phyloP scores from a whole-genome alignment of 2,113 vertebrate genomes.

The Steatornis caripensis region DNA sequence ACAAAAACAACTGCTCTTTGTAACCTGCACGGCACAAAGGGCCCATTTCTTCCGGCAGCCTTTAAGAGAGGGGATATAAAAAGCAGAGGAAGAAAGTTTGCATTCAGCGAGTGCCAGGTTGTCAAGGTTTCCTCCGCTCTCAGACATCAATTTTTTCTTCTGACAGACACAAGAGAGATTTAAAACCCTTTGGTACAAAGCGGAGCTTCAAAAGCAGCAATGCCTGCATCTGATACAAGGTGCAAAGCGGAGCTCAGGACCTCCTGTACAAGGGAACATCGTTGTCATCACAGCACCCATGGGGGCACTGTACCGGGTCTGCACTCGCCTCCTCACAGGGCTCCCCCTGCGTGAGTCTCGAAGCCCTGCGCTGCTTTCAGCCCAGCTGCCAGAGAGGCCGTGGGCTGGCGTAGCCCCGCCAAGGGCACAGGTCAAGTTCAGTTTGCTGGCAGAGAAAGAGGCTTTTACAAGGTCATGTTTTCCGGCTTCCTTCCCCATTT shows the following conservation, averaged over 20 bases:
- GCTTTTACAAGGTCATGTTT: fast-evolving
- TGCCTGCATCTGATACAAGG: neutral
- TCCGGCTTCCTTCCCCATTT: neutral
- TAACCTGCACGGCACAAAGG: neutral
- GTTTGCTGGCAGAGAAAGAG: neutral
- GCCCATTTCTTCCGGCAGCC: neutral
- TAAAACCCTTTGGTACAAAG: neutral
- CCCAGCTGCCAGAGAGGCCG: fast-evolving
- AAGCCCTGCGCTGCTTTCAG: neutral
- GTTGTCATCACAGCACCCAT: fast-evolving
- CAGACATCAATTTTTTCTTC: neutral
- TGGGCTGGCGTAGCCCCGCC: neutral
- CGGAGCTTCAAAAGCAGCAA: neutral
- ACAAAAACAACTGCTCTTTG: neutral
- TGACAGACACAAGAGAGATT: neutral
- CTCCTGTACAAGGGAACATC: neutral
- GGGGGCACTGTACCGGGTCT: neutral
- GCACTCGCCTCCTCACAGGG: neutral
- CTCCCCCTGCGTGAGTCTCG: neutral
- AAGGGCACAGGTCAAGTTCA: neutral
- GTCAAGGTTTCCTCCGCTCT: conserved; percentile 57
- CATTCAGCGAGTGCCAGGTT: conserved; percentile 39
- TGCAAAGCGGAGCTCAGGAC: neutral
- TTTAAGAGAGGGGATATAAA: neutral
- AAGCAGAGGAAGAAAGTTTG: neutral